phyloP scores from a whole-genome alignment of 2,113 vertebrate genomes.

The Tonatia bakeri region DNA sequence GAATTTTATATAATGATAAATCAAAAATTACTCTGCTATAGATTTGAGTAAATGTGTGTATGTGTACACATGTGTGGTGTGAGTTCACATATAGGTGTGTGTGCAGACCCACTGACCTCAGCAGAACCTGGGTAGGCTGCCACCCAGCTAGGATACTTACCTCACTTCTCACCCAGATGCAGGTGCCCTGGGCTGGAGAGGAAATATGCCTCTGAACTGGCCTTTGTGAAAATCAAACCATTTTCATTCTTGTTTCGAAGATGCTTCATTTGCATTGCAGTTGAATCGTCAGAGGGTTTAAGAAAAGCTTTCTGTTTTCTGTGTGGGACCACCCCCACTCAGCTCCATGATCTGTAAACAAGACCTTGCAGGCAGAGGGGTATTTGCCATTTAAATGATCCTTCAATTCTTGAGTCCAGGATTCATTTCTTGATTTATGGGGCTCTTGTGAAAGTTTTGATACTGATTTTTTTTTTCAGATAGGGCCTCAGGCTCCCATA shows the following conservation, averaged over 20 bases:
- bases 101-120: background rate
- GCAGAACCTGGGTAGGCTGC: background rate
- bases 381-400: slow-evolving; percentile 5
- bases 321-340: slow-evolving; percentile 19
- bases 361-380: background rate
- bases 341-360: background rate
- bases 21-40: background rate
- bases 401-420: background rate
- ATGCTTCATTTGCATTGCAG: slow-evolving; percentile 65
- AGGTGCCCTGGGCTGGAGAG: background rate
- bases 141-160: background rate
- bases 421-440: background rate
- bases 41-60: background rate
- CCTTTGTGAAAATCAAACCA: slow-evolving; percentile 53
- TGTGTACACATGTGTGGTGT: accelerated
- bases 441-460: background rate
- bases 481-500: background rate
- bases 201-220: slow-evolving; percentile 53
- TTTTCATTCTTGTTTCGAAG: slow-evolving; percentile 35
- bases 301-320: slow-evolving; percentile 30
- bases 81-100: background rate
- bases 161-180: background rate
- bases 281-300: slow-evolving; percentile 4
- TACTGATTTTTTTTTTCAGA: background rate
- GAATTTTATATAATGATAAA: background rate